Conservation (phyloP, 2,113 vertebrate genomes). For the Pseudorasbora parva region DNA sequence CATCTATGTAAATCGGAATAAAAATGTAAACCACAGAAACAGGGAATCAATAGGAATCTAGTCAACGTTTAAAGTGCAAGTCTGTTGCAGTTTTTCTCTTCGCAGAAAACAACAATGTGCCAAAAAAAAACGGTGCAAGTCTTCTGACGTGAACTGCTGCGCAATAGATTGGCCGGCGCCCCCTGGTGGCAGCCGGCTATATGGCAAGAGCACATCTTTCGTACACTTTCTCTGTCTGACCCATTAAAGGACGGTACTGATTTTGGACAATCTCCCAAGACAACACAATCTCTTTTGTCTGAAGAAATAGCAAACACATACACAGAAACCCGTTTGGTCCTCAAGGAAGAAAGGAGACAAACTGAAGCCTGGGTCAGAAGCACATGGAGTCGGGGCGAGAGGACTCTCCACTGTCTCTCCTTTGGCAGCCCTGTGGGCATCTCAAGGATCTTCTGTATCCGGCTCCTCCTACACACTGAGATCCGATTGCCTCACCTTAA, state of each 20-base stretch:
- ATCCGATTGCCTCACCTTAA: conserved; percentile 38
- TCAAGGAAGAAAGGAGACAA: conserved; percentile 46
- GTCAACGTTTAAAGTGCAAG: conserved; percentile 82
- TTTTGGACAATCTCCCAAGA: conserved; percentile 44
- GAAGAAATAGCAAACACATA: conserved; percentile 50
- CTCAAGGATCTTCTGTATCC: conserved; percentile 36
- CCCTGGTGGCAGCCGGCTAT: conserved; percentile 50
- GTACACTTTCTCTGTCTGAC: conserved; percentile 41
- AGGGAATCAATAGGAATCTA: conserved; percentile 75
- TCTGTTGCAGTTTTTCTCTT: conserved; percentile 80
- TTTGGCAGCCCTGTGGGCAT: conserved; percentile 42
- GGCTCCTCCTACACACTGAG: conserved; percentile 31
- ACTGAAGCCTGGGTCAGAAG: conserved; percentile 45
- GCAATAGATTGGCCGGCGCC: conserved; percentile 72
- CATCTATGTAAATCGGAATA: conserved; percentile 73
- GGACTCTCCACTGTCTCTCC: conserved; percentile 26
- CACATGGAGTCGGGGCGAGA: conserved; percentile 30
- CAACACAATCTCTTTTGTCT: conserved; percentile 44
- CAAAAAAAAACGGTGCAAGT: conserved; percentile 57
- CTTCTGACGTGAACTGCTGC: conserved; percentile 68
- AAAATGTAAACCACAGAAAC: conserved; percentile 80
- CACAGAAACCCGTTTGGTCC: conserved; percentile 45
- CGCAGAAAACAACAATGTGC: conserved; percentile 68
- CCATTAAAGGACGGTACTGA: conserved; percentile 48
- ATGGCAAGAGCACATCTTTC: conserved; percentile 59